Evolutionary conservation across 2,113 vertebrate species (phyloP), one percentile per base, ranked within the genome.

Genomic region (Cromileptes altivelis): DNA sequence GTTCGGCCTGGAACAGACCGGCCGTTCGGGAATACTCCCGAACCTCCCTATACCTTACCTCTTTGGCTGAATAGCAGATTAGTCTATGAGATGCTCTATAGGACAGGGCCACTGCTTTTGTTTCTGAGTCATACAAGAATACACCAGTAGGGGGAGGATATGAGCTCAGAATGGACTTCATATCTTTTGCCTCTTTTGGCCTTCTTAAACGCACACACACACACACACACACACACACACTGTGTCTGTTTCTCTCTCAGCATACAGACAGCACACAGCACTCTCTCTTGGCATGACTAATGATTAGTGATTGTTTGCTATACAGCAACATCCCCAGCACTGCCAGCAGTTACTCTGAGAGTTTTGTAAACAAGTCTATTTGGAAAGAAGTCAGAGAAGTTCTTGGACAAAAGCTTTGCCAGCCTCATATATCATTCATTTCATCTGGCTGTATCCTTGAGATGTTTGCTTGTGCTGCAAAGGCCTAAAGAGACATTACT

Each of bases 61-160:
- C 19, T 40, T 63, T 63, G 21, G 19, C 61, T 63, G 18, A 47
- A 49, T 15, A 17, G 3, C 4, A 49, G 3, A 17, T 49, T 15
- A 49, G 47, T 49, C 21, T 55, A 3, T 23, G 13, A 71, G 47
- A 42, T 55, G n/a, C 50, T 56, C 9, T 52, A 8, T 5, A 17
- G 14, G 14, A 25, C 23, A 64, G n/a, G 0, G 18, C 3, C 11
- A 27, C 23, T 18, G 15, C 18, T 45, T 55, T 25, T 63, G 25
- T 64, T 37, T 37, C 19, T 68, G 15, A 25, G 60, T 76, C 37
- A 85, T 91, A 84, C 81, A 77, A 27, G 80, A 71, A 70, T 50
- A 67, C 60, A 75, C 85, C 91, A 90, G 74, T 75, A 89, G 91
- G 81, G 83, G 88, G 80, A 72, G 82, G 67, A 78, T 40, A 55